These are phyloP conservation scores for Copidosoma floridanum DNA, from an alignment of 1,140 invertebrate genomes.

Conservation along the genomic window DNA sequence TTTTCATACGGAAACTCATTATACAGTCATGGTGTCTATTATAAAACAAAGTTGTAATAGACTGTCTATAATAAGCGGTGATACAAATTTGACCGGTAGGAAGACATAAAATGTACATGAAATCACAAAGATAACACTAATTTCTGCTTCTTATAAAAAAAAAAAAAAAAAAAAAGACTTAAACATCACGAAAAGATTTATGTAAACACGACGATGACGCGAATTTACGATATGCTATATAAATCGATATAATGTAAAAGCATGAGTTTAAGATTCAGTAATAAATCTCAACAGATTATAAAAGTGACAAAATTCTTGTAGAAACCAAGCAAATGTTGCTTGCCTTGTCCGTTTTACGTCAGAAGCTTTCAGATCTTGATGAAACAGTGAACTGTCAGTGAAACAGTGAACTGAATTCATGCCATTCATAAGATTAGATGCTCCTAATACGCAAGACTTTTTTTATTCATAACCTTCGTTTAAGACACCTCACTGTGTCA, in stretches of 20 bases:
- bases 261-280: neutral
- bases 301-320: constrained; percentile 3
- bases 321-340: neutral
- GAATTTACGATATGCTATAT: neutral
- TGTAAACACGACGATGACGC: constrained; percentile 12
- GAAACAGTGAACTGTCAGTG: too few relatives aligned
- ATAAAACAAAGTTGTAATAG: too few relatives aligned
- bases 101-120: too few relatives aligned
- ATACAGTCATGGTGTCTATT: too few relatives aligned
- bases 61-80: too few relatives aligned
- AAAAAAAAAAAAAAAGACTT: constrained; percentile 4
- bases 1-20: too few relatives aligned
- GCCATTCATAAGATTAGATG: neutral
- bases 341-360: neutral
- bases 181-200: constrained; percentile 11
- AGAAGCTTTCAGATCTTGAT: constrained; percentile 4
- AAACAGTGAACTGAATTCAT: too few relatives aligned
- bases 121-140: too few relatives aligned
- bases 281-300: neutral
- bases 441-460: neutral
- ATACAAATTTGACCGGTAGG: too few relatives aligned
- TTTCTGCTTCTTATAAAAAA: too few relatives aligned
- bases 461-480: neutral
- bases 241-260: neutral
- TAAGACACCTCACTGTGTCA: neutral